Base-by-base conservation (phyloP, 2,888 invertebrate species). In the Cyclophora punctaria region DNA sequence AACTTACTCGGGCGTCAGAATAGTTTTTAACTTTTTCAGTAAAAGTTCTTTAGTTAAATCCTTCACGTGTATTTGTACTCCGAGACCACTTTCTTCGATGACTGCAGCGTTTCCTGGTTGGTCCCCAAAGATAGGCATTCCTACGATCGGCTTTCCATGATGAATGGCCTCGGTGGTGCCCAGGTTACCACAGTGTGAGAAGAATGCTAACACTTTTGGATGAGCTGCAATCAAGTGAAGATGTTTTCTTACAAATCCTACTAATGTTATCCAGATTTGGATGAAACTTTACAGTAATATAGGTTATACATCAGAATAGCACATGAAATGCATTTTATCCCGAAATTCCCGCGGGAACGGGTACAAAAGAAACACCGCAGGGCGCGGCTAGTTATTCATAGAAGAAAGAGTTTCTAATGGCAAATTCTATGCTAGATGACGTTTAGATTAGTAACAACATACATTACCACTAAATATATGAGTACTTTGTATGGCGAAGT, bases 81-180 rank as follows among this genome's bases (percentile, higher is more conserved):
- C 91, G 1, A 89, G 80, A 1, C 90, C 91, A 44, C 79, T 84
- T 44, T 89, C 88, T 69, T 90, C 86, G 3, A 90, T 55, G 3
- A 89, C 81, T 40, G 79, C 85, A 6, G 90, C 90, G 59, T 91
- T 91, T 2, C 79, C 73, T 42, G 87, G 85, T 64, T 91, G 91
- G 63, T 91, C 91, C 44, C 90, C 91, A 55, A 89, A 89, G 53
- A 91, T 79, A 3, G 92, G 91, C 83, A 91, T 90, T n/a, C 87
- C 86, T 2, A 92, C 60, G 52, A 90, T 78, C 7, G 91, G 91
- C 4, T 90, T 90, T 35, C 90, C 91, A 55, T 89, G 83, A 55
- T 90, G 76, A 3, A 91, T 84, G 1, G 90, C 90, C 64, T 91
- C 92, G 3, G 89, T 90, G 2, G 86, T 83, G 4, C 91, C 89